A percentile compares a stretch with the other conserved stretches of the same genome.
phyloP scores from a whole-genome alignment of 2,888 invertebrate species.

The Ochlodes sylvanus region DNA sequence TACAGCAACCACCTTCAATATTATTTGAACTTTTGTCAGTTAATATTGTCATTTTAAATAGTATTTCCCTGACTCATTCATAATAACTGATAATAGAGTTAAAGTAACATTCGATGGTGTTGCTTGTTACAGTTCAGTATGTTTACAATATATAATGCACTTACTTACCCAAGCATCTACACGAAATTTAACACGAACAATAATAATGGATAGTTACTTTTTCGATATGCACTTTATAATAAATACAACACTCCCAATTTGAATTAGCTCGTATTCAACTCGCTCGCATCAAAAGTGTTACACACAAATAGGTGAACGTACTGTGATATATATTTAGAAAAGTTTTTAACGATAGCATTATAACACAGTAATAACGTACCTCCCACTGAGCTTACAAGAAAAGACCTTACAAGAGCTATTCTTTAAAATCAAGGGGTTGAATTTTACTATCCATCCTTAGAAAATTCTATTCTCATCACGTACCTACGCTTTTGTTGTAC shows the following conservation, averaged over 20 bases:
- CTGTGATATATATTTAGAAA: slow-evolving; percentile 38
- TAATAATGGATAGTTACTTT: neutral
- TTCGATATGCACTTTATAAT: slow-evolving; percentile 4
- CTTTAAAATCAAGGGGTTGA: neutral
- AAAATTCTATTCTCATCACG: slow-evolving; percentile 19
- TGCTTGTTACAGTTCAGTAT: neutral
- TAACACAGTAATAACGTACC: slow-evolving; percentile 30
- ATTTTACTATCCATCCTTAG: neutral
- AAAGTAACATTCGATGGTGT: neutral
- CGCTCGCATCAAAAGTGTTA: slow-evolving; percentile 33
- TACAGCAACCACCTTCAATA: neutral
- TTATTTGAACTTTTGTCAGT: neutral
- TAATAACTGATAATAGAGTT: neutral
- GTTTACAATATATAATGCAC: neutral
- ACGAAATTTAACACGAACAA: neutral
- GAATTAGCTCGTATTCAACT: slow-evolving; percentile 27
- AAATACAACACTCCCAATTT: slow-evolving; percentile 19
- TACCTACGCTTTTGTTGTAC: slow-evolving; percentile 26
- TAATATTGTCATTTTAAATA: neutral
- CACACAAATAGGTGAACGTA: slow-evolving; percentile 37
- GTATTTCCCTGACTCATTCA: neutral
- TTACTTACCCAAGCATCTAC: neutral
- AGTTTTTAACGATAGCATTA: slow-evolving; percentile 28
- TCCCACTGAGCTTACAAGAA: slow-evolving; percentile 25
- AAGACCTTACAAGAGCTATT: neutral